These are phyloP conservation scores for Trachemys scripta DNA, from an alignment of 2,113 vertebrate genomes.

Conservation along the genomic window DNA sequence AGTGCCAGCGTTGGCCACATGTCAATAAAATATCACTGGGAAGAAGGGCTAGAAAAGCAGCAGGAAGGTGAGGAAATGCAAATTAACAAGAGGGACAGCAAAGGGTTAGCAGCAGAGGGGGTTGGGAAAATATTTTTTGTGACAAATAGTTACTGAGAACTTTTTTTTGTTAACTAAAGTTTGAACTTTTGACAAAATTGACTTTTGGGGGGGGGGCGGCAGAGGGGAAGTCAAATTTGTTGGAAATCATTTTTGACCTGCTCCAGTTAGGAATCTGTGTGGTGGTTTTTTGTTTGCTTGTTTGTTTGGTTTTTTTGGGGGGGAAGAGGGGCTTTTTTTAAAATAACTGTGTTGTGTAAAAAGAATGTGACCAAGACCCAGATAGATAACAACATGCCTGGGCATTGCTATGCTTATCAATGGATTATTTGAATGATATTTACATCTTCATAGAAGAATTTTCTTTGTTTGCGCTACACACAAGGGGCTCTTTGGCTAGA, in stretches of 20 bases:
- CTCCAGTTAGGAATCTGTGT: not conserved
- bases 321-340: not conserved
- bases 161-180: no score
- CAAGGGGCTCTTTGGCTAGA: conserved; percentile 29
- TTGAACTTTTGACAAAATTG: no score
- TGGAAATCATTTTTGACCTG: not conserved
- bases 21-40: not conserved
- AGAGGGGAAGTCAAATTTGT: not conserved
- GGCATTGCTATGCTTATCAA: conserved; percentile 27
- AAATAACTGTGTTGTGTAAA: not conserved
- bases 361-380: not conserved
- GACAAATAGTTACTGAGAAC: not conserved
- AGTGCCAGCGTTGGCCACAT: not conserved
- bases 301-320: not conserved
- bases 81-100: not conserved
- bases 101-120: not conserved
- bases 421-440: conserved; percentile 47
- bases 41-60: conserved; percentile 37
- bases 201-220: no score
- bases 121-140: conserved; percentile 12
- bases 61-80: not conserved
- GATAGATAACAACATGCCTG: fast-evolving
- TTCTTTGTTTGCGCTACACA: conserved; percentile 42
- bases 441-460: conserved; percentile 34
- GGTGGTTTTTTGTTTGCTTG: not conserved